Evolutionary conservation across 2,113 vertebrate species (phyloP), one percentile per base, ranked within the genome.

Genomic region (Dunckerocampus dactyliophorus): DNA sequence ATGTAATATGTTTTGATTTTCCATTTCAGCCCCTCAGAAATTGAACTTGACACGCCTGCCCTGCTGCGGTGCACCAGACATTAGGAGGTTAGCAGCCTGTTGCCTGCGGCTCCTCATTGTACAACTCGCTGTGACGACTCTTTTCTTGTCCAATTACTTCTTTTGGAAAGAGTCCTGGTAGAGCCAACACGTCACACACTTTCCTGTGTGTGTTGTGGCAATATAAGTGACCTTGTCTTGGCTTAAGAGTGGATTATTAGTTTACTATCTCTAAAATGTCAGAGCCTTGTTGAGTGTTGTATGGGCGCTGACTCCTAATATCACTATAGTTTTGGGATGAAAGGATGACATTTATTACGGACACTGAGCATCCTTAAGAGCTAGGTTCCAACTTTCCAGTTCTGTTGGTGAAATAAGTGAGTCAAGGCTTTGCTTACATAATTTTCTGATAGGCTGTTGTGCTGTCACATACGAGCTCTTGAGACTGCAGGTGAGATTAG

Each of bases 401-500:
- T 37, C 19, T n/a, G 31, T n/a, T 13, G 1, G n/a, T 10, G 17
- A 55, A 37, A 55, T 37, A 34, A n/a, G 31, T 43, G 39, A 19
- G 22, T 12, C 16, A 19, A 56, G 54, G 37, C 54, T 13, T 42
- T 15, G 54, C 54, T 56, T 56, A 16, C 12, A 15, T 21, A 6
- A 56, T 56, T 42, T 56, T 42, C 34, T 42, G 7, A 13, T 42
- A 77, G 66, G 65, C 31, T 56, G 67, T 72, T 64, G 39, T 46
- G 2, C 34, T 62, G 49, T 54, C 24, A 61, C 50, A 56, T 46
- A 16, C n/a, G 37, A 39, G 37, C 72, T 76, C 56, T 65, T 9
- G 50, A 63, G 66, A 45, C 63, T 69, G 61, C 69, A 72, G 80
- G 77, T 85, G 74, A 79, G 76, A 82, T 79, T 84, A 77, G 72